Base-by-base conservation (phyloP, 1,140 invertebrate species). In the Aphelinus atriplicis region DNA sequence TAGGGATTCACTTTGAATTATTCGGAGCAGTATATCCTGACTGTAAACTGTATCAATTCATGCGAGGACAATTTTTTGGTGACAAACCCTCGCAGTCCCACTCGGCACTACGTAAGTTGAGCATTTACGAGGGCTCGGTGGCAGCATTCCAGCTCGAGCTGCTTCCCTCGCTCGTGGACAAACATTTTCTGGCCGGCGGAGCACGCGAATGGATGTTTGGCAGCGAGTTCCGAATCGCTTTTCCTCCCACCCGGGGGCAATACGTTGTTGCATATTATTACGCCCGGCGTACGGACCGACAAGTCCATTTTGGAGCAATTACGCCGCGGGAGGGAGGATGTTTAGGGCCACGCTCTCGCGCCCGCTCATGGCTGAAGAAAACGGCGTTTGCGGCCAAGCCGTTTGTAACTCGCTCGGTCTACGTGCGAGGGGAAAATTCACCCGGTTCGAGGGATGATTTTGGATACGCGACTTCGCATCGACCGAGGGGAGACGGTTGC, bases 241-340 rank as follows among this genome's bases (percentile, higher is more conserved):
- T 26, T 26, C 9, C 6, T n/a, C 43, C 53, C 7, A 10, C 57
- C 69, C 61, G 45, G 53, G 46, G 53, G 71, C 63, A 73, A 67
- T 66, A 67, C 56, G 56, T 67, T 66, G 63, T 63, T 67, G 71
- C 71, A 73, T 73, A 73, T 73, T 73, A 73, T 67, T 66, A 66
- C 64, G 48, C 57, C n/a, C 42, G 57, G 26, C 55, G 26, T 42
- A 53, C n/a, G 42, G 10, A 53, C 26, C 9, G 72, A 74, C 65
- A 67, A 74, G 57, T 62, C 66, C 73, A 62, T 56, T 74, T 57
- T 63, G 58, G 10, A 68, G 66, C 73, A 75, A 75, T 75, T 69
- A 69, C 73, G n/a, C 43, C 2, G 2, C 53, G 69, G 42, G 67
- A 3, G 7, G 66, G 6, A 0, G 51, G 4, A 53, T 26, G 26